A percentile compares a stretch with the other conserved stretches of the same genome.
Evolutionary conservation across 2,113 vertebrate genomes (phyloP).

Genomic region (Struthio camelus): DNA sequence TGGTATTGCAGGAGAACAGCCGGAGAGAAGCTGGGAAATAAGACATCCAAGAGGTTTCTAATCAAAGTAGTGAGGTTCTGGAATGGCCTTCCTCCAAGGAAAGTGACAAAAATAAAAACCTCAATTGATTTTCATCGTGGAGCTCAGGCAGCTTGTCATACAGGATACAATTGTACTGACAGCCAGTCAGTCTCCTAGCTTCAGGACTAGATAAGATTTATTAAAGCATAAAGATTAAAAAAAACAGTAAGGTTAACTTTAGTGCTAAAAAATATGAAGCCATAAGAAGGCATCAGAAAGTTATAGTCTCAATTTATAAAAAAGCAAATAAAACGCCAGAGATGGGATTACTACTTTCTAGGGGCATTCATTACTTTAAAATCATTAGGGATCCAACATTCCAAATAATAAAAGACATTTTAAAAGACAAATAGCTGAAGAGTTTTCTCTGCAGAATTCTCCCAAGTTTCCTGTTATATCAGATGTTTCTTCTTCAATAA

Average conservation of each 20-base stretch:
- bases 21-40: background rate
- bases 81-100: background rate
- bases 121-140: background rate
- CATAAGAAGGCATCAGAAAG: background rate
- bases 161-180: background rate
- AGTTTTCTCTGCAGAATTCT: background rate
- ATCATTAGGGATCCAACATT: background rate
- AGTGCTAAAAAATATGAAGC: background rate
- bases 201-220: background rate
- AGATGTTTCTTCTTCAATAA: background rate
- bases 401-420: background rate
- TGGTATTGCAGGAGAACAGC: background rate
- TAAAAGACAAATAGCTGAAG: background rate
- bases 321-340: background rate
- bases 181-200: background rate
- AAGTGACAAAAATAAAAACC: background rate
- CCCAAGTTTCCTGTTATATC: background rate
- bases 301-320: background rate
- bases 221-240: background rate
- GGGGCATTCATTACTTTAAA: background rate
- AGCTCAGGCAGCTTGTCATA: background rate
- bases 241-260: background rate
- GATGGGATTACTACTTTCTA: background rate
- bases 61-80: background rate
- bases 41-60: background rate